Base-by-base conservation (phyloP, 92 coral and sea anemone species). In the Heliopora coerulea region DNA sequence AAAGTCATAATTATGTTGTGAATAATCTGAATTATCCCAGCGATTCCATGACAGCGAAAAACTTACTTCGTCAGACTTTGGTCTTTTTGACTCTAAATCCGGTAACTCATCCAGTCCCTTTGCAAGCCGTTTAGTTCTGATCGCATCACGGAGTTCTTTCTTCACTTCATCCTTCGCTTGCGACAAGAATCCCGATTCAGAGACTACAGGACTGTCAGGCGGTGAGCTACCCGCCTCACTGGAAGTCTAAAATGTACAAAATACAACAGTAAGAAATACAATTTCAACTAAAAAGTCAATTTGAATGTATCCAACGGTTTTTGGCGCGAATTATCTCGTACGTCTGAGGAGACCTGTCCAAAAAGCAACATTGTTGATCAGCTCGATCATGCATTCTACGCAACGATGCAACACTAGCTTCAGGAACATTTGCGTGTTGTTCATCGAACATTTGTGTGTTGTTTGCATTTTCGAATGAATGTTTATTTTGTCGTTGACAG, bases 41-140 rank as follows among this genome's bases (percentile, higher is more conserved):
- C n/a, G n/a, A n/a, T n/a, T n/a, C n/a, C n/a, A n/a, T n/a, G n/a
- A n/a, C n/a, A n/a, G n/a, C n/a, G 40, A 6, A 44, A 18, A 6
- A 58, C 83, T 62, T 69, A 95, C 99, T 91, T 82, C 82, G 29
- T 95, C 96, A 13, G 86, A 37, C 62, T 75, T 85, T 0, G 96
- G 89, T 82, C 80, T 88, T 77, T 86, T 87, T 0, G 91, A 72
- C 15, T 95, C 99, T 23, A 87, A 12, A 20, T 78, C 78, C 41
- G 99, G 99, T 80, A 95, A 78, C 73, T 87, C 99, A 2, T 95
- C 95, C 24, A 95, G 86, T 9, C 99, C 99, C 64, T 86, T 87
- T 17, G 99, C 99, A 3, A 81, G 93, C 40, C 99, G 62, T 76
- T 92, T 76, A 4, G 88, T 83, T 75, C 87, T 75, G 34, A 95